Conservation (phyloP, 2,113 vertebrate genomes). For the Poecile atricapillus region DNA sequence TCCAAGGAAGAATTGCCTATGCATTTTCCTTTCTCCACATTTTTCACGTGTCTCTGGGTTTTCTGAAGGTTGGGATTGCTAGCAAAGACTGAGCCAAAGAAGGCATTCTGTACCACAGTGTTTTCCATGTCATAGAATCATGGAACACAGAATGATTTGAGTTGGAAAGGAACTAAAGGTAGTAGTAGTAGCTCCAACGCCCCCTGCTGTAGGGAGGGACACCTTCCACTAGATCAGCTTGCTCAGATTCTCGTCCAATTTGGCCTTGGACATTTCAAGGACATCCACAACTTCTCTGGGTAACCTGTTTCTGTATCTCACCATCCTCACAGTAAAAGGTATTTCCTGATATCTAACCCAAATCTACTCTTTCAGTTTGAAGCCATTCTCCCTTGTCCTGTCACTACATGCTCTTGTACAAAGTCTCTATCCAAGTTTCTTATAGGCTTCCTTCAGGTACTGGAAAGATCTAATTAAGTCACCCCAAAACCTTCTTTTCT, state of each 20-base stretch:
- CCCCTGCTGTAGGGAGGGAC: neutral
- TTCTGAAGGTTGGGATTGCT: neutral
- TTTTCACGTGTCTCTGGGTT: neutral
- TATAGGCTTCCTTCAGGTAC: neutral
- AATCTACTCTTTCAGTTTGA: neutral
- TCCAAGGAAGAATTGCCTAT: neutral
- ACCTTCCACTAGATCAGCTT: neutral
- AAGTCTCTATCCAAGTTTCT: neutral
- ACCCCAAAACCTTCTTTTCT: too few species aligned
- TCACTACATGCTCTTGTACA: too few species aligned
- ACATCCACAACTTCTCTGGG: neutral
- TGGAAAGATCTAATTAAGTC: neutral
- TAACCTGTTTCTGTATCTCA: neutral
- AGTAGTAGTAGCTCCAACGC: accelerated
- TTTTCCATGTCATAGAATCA: neutral
- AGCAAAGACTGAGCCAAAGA: neutral
- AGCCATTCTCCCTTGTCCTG: neutral
- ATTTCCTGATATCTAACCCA: neutral
- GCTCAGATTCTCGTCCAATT: neutral
- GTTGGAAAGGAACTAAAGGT: neutral
- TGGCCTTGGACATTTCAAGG: neutral
- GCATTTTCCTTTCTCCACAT: neutral
- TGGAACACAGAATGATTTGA: neutral
- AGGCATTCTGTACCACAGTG: neutral
- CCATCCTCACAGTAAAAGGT: neutral